Evolutionary conservation across 1,140 invertebrate genomes (phyloP).

Genomic region (Paraescarpia echinospica): DNA sequence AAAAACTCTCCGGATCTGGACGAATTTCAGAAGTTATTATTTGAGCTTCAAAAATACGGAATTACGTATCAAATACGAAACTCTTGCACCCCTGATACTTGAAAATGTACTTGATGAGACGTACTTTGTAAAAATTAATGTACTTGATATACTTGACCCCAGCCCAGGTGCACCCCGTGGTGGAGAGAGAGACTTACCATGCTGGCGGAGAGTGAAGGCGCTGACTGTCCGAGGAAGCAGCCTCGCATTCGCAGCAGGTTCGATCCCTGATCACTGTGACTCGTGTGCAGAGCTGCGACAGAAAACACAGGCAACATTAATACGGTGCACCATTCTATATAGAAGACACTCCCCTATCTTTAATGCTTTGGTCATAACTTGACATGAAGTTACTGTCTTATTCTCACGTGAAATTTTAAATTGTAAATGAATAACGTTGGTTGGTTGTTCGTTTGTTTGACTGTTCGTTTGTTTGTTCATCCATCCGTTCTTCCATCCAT

Average conservation of each 20-base stretch:
- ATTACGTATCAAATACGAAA: too few species aligned
- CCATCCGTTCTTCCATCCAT: neutral
- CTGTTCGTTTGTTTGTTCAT: neutral
- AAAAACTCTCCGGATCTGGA: too few species aligned
- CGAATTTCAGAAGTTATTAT: too few species aligned
- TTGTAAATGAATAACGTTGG: neutral
- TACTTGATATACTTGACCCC: too few species aligned
- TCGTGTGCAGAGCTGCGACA: neutral
- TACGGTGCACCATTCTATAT: neutral
- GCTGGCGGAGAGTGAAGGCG: constrained; percentile 78
- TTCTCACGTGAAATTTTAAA: neutral
- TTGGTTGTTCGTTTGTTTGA: neutral
- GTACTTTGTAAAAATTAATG: too few species aligned
- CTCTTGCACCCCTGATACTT: too few species aligned
- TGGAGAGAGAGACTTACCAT: constrained; percentile 63
- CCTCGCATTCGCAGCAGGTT: constrained; percentile 85
- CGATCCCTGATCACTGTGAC: constrained; percentile 57
- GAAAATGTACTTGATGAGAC: too few species aligned
- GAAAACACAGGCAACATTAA: neutral
- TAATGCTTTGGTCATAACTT: neutral
- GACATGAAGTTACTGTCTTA: neutral
- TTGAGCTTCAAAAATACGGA: too few species aligned
- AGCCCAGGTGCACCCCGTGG: neutral
- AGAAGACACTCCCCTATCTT: too few species aligned
- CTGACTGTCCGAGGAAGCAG: constrained; percentile 87